Evolutionary conservation across 2,113 vertebrate species (phyloP), one percentile per base, ranked within the genome.

Genomic region (Vidua macroura): DNA sequence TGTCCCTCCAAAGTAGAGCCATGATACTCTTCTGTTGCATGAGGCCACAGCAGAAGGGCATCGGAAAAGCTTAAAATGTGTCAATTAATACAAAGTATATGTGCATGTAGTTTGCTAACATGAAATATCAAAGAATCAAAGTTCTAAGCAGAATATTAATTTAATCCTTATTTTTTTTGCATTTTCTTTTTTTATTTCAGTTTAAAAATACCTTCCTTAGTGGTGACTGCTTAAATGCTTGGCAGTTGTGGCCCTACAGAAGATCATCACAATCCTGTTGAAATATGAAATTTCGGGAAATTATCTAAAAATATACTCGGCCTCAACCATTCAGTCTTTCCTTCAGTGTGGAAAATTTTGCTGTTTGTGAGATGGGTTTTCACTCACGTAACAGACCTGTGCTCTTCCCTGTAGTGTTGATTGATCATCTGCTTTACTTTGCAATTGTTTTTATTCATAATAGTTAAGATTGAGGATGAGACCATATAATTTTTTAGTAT

Each of bases 21-120:
- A 44, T 1, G 2, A 58, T 24, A 62, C 5, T 9, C 24, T 25
- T 63, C 43, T 75, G 21, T 35, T 41, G 27, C 1, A 1, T 5
- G 10, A 88, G 37, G 51, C 33, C 28, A 39, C 20, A 72, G 18
- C 2, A 2, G 15, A 7, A 24, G 6, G 6, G 49, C 39, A 66
- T 24, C 28, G 30, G 35, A 70, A 76, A 82, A 73, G 19, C 44
- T 20, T 13, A 56, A 63, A 74, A 41, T 22, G 2, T 27, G 7
- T 27, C 19, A 75, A 48, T 85, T 72, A 18, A 27, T 41, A 46
- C 0, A 0, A 16, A 46, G 10, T 33, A 9, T 48, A 5, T 46
- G 31, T 39, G 13, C 0, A 0, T 31, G 12, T 35, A 69, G 22
- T 66, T 85, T 67, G 55, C 25, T 80, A 62, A 51, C 1, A 0